phyloP scores from a whole-genome alignment of 2,113 vertebrate genomes.

The Seriola aureovittata region DNA sequence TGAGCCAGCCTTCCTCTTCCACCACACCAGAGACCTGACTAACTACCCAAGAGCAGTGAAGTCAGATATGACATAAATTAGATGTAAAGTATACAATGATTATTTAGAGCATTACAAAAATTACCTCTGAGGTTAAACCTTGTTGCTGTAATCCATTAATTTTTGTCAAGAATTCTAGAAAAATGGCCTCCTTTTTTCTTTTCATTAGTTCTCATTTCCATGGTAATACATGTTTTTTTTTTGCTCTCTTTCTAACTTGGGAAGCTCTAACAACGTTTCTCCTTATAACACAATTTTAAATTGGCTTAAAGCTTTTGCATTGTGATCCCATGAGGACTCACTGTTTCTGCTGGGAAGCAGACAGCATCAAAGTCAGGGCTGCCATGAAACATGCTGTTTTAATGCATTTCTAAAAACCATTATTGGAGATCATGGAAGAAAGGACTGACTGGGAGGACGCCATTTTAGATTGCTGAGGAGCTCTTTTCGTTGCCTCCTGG shows the following conservation, averaged over 20 bases:
- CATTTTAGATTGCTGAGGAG: conserved; percentile 55
- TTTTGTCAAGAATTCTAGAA: conserved; percentile 23
- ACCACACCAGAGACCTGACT: conserved; percentile 73
- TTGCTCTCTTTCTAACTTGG: neutral
- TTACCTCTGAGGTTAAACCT: neutral
- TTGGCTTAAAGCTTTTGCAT: conserved; percentile 1
- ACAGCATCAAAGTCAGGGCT: neutral
- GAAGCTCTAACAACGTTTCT: neutral
- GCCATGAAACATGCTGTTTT: neutral
- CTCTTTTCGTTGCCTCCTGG: conserved; percentile 42
- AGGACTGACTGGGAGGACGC: conserved; percentile 45
- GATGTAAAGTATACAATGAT: neutral
- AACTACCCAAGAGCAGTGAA: conserved; percentile 6
- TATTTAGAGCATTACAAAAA: conserved; percentile 6
- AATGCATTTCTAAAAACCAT: neutral
- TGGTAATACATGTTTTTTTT: neutral
- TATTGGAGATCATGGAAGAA: conserved; percentile 32
- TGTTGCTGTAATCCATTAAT: conserved; percentile 18
- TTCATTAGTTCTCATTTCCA: conserved; percentile 38
- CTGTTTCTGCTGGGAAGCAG: neutral
- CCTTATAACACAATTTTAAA: neutral
- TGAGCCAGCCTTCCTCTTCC: conserved; percentile 37
- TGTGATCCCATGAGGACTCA: neutral
- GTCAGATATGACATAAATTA: neutral
- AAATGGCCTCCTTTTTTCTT: conserved; percentile 67